Evolutionary conservation across 2,797 vertebrate species (phyloP).

Genomic region (Coendou prehensilis): DNA sequence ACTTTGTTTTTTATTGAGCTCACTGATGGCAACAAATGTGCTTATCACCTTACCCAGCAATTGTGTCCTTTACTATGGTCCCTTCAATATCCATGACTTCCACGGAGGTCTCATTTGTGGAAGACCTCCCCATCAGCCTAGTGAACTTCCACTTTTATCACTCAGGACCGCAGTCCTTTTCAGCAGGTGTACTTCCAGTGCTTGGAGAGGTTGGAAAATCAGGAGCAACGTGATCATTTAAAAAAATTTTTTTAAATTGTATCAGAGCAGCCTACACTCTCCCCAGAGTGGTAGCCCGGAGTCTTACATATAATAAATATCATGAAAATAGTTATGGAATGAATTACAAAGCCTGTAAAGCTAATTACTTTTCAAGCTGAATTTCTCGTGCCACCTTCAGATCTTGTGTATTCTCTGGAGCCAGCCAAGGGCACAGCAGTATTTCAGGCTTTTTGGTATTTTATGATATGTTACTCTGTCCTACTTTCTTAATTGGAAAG

Average conservation of each 20-base stretch:
- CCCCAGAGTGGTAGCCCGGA: background rate
- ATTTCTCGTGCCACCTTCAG: constrained; percentile 5
- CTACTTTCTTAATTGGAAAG: constrained; percentile 12
- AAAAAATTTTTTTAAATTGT: background rate
- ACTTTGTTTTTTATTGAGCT: background rate
- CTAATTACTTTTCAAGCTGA: constrained; percentile 2
- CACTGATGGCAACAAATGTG: background rate
- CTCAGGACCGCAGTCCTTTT: background rate
- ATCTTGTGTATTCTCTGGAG: background rate
- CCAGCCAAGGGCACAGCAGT: background rate
- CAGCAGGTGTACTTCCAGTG: background rate
- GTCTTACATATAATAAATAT: background rate
- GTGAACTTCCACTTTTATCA: background rate
- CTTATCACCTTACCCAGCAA: background rate
- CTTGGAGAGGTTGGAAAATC: background rate
- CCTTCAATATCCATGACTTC: background rate
- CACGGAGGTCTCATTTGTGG: background rate
- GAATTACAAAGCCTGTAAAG: background rate
- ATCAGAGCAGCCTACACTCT: background rate
- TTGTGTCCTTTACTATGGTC: background rate
- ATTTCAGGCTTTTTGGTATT: constrained; percentile 48
- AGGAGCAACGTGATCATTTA: background rate
- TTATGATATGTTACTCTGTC: background rate
- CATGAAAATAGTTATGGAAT: background rate
- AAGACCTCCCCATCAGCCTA: background rate